phyloP scores from a whole-genome alignment of 1,140 invertebrate genomes.

The Sycophaga agraensis region DNA sequence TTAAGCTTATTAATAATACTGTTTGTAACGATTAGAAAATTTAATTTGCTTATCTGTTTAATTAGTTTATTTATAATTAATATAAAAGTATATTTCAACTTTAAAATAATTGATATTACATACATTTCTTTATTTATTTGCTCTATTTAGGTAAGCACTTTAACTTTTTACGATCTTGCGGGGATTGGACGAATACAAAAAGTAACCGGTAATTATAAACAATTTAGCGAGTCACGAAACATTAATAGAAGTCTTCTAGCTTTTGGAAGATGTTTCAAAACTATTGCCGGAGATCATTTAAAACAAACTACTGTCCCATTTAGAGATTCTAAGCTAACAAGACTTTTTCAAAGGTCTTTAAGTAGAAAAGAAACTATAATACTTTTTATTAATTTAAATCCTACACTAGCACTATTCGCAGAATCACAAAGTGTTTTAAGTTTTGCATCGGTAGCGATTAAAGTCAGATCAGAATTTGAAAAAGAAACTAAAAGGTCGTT shows the following conservation, averaged over 20 bases:
- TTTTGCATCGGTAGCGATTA: slow-evolving; percentile 67
- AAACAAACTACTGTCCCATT: slow-evolving; percentile 48
- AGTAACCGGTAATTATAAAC: slow-evolving; percentile 69
- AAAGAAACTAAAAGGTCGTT: slow-evolving; percentile 15
- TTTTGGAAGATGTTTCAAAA: slow-evolving; percentile 79
- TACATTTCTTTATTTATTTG: background rate
- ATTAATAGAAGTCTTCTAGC: slow-evolving; percentile 88
- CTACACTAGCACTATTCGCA: slow-evolving; percentile 64
- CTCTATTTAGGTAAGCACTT: slow-evolving; percentile 35
- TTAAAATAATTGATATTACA: slow-evolving; percentile 3
- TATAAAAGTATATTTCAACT: too few relatives aligned
- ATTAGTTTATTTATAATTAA: too few relatives aligned
- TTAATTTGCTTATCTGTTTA: too few relatives aligned
- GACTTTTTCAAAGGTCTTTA: slow-evolving; percentile 49
- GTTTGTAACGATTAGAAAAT: too few relatives aligned
- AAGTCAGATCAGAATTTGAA: slow-evolving; percentile 49
- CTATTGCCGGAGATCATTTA: slow-evolving; percentile 48
- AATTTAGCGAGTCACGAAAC: slow-evolving; percentile 78
- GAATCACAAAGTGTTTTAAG: slow-evolving; percentile 76
- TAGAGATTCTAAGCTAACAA: slow-evolving; percentile 79
- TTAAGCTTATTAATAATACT: too few relatives aligned
- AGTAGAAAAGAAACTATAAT: slow-evolving; percentile 67
- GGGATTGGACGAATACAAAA: slow-evolving; percentile 80
- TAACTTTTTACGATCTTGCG: slow-evolving; percentile 86
- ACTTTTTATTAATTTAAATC: slow-evolving; percentile 80